Conservation (phyloP, 2,113 vertebrate genomes). For the Gadus chalcogrammus region DNA sequence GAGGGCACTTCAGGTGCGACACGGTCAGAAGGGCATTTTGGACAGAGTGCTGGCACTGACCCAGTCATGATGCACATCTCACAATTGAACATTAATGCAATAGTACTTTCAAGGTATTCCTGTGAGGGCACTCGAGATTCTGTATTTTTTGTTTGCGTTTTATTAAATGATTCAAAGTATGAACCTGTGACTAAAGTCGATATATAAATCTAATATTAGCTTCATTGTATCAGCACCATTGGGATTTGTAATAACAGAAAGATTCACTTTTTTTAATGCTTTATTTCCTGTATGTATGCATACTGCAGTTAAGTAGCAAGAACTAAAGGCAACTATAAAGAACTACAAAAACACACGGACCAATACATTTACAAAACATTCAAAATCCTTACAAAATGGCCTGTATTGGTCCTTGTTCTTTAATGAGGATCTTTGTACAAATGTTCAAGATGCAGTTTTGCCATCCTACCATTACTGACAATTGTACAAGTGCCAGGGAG, state of each 20-base stretch:
- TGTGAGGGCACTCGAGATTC: too few species aligned
- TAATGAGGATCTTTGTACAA: constrained; percentile 83
- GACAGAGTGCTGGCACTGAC: constrained; percentile 76
- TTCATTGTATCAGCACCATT: too few species aligned
- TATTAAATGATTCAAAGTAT: too few species aligned
- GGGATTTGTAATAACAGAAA: constrained; percentile 23
- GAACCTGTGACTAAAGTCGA: too few species aligned
- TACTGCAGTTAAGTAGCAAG: constrained; percentile 88
- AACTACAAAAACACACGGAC: constrained; percentile 95
- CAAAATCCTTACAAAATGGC: constrained; percentile 96
- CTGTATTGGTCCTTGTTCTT: constrained; percentile 90
- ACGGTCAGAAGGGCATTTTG: constrained; percentile 87
- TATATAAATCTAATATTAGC: too few species aligned
- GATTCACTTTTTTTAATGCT: constrained; percentile 83
- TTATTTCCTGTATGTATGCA: constrained; percentile 92
- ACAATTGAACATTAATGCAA: too few species aligned
- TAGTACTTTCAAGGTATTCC: too few species aligned
- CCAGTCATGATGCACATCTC: constrained; percentile 19
- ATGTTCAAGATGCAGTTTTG: constrained; percentile 73
- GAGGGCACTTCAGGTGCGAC: constrained; percentile 83
- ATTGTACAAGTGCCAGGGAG: constrained; percentile 82
- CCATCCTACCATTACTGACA: constrained; percentile 75
- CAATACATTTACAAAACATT: constrained; percentile 97
- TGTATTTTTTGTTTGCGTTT: too few species aligned
- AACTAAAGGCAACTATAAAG: constrained; percentile 93